Evolutionary conservation across 2,797 vertebrate species (phyloP).

Genomic region (Characodon lateralis): DNA sequence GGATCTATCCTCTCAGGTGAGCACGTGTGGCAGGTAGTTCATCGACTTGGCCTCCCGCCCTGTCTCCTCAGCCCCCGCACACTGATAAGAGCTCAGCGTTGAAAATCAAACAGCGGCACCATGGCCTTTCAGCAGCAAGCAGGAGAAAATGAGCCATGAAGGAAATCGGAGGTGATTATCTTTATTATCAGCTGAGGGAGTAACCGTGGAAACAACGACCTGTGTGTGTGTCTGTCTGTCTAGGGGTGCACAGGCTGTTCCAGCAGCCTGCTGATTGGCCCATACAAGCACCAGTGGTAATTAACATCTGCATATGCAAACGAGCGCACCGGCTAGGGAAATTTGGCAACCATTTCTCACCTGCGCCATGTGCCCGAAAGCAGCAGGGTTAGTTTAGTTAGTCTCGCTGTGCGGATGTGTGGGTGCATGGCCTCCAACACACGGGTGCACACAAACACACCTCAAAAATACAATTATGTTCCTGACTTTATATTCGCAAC

Average conservation of each 20-base stretch:
- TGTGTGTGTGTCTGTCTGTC: slow-evolving; percentile 32
- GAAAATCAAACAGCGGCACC: slow-evolving; percentile 72
- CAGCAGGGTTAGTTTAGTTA: slow-evolving; percentile 39
- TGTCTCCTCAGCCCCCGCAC: slow-evolving; percentile 34
- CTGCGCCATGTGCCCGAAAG: slow-evolving; percentile 61
- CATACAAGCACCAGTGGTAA: slow-evolving; percentile 72
- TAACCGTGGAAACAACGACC: slow-evolving; percentile 71
- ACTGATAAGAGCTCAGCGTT: slow-evolving; percentile 67
- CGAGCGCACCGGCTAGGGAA: slow-evolving; percentile 57
- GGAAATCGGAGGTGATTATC: slow-evolving; percentile 79
- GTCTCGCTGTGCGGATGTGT: slow-evolving; percentile 18
- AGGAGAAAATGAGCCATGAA: slow-evolving; percentile 78
- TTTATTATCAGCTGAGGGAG: slow-evolving; percentile 77
- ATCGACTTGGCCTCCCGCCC: slow-evolving; percentile 46
- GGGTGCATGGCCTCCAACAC: not conserved
- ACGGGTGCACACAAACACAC: slow-evolving; percentile 15
- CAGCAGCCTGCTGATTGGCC: slow-evolving; percentile 72
- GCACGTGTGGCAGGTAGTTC: slow-evolving; percentile 67
- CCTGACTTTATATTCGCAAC: slow-evolving; percentile 53
- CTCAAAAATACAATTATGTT: slow-evolving; percentile 41
- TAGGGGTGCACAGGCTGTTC: slow-evolving; percentile 64
- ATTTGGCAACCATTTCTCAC: slow-evolving; percentile 72
- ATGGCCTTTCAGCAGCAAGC: slow-evolving; percentile 68
- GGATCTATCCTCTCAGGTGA: slow-evolving; percentile 61
- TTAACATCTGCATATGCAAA: slow-evolving; percentile 84